Conservation (phyloP, 2,797 vertebrate species). For the Tapera naevia region DNA sequence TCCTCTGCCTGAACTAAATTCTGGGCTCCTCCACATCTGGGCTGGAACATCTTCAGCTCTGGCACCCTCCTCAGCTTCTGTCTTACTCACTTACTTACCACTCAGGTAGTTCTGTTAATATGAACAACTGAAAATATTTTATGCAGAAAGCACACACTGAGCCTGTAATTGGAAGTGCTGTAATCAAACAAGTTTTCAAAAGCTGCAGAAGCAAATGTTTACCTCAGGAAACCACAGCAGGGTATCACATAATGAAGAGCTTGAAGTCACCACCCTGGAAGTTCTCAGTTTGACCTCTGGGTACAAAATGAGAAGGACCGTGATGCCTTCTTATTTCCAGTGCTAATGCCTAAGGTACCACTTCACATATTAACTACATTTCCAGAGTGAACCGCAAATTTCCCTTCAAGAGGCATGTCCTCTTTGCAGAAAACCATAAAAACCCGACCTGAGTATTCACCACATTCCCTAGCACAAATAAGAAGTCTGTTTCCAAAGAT, state of each 20-base stretch:
- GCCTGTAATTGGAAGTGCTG: not conserved
- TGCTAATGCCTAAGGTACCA: conserved; percentile 41
- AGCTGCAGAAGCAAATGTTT: conserved; percentile 9
- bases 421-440: not conserved
- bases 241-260: conserved; percentile 24
- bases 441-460: not conserved
- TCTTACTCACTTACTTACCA: not conserved
- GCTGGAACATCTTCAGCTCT: not conserved
- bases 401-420: not conserved
- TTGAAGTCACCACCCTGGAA: conserved; percentile 43
- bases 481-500: not conserved
- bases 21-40: not conserved
- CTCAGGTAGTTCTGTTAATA: not conserved
- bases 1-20: not conserved
- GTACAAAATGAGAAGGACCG: conserved; percentile 44
- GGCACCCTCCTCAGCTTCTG: not conserved
- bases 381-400: not conserved
- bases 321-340: conserved; percentile 45
- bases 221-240: conserved; percentile 7
- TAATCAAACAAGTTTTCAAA: not conserved
- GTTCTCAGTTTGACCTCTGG: conserved; percentile 50
- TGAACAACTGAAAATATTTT: not conserved
- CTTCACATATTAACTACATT: not conserved
- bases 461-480: not conserved
- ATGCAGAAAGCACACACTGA: not conserved